phyloP scores from a whole-genome alignment of 64 coral and sea anemone species.

The Dendronephthya gigantea region DNA sequence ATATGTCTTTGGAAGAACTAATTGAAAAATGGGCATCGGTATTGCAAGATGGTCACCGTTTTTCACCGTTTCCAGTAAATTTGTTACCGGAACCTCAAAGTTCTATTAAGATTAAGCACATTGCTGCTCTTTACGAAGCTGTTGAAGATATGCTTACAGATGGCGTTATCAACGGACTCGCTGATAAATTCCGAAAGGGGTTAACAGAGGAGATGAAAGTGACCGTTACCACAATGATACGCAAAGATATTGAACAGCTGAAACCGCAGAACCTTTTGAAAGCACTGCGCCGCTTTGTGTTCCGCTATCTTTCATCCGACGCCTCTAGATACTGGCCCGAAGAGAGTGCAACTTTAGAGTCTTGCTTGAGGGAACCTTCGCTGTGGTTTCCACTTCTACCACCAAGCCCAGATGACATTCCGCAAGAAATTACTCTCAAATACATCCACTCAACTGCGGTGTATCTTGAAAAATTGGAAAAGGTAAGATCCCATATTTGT shows the following conservation, averaged over 20 bases:
- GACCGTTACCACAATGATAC: neutral
- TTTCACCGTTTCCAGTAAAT: slow-evolving; percentile 33
- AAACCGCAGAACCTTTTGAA: slow-evolving; percentile 21
- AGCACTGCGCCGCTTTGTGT: slow-evolving; percentile 64
- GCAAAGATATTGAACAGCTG: neutral
- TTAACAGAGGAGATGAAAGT: slow-evolving; percentile 13
- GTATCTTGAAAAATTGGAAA: neutral
- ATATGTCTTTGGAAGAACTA: slow-evolving; percentile 34
- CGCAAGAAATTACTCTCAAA: neutral
- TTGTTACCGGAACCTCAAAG: slow-evolving; percentile 32
- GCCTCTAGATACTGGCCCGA: neutral
- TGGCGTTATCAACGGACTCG: slow-evolving; percentile 34
- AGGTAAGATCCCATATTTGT: neutral
- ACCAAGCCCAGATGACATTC: neutral
- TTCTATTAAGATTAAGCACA: slow-evolving; percentile 36
- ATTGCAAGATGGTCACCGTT: slow-evolving; percentile 3
- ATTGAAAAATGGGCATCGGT: slow-evolving; percentile 24
- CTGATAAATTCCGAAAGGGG: slow-evolving; percentile 29
- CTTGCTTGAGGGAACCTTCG: slow-evolving; percentile 42
- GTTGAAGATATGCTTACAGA: slow-evolving; percentile 56
- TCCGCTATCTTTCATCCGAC: slow-evolving; percentile 58
- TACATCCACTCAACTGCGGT: neutral
- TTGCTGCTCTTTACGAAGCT: slow-evolving; percentile 46
- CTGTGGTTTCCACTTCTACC: slow-evolving; percentile 25
- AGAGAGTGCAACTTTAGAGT: slow-evolving; percentile 15